A percentile compares a stretch with the other conserved stretches of the same genome.
These are phyloP conservation scores for Uromys caudimaculatus DNA, from an alignment of 2,797 vertebrate species.

Conservation along the genomic window DNA sequence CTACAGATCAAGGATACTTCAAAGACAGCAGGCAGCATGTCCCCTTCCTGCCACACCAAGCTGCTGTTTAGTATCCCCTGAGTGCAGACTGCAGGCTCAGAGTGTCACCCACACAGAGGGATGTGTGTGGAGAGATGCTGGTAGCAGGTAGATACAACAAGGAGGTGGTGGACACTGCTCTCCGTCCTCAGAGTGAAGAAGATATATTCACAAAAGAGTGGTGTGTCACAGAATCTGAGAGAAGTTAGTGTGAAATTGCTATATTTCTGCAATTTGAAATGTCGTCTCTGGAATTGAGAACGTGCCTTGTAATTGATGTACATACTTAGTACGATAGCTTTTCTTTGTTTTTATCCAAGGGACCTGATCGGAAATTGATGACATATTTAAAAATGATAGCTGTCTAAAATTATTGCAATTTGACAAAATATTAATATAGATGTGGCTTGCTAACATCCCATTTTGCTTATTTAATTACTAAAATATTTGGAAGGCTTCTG, in stretches of 20 bases:
- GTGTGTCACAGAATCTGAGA: neutral
- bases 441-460: neutral
- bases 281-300: constrained; percentile 66
- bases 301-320: constrained; percentile 30
- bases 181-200: neutral
- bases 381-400: constrained; percentile 21
- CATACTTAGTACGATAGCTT: constrained; percentile 58
- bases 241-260: constrained; percentile 34
- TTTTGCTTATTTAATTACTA: constrained; percentile 55
- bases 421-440: constrained; percentile 46
- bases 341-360: neutral
- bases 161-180: neutral
- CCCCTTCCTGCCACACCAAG: neutral
- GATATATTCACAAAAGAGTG: neutral
- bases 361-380: constrained; percentile 53
- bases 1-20: neutral
- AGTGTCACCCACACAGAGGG: neutral
- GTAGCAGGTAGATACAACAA: neutral
- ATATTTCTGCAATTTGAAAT: constrained; percentile 35
- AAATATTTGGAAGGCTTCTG: constrained; percentile 53
- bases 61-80: no score
- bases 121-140: neutral
- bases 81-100: neutral
- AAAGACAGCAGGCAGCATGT: accelerated
- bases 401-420: constrained; percentile 40